Percentiles rank a stretch among this genome's conserved stretches.
These are phyloP conservation scores for Athetis lepigone DNA, from an alignment of 2,888 invertebrate species.

Conservation along the genomic window DNA sequence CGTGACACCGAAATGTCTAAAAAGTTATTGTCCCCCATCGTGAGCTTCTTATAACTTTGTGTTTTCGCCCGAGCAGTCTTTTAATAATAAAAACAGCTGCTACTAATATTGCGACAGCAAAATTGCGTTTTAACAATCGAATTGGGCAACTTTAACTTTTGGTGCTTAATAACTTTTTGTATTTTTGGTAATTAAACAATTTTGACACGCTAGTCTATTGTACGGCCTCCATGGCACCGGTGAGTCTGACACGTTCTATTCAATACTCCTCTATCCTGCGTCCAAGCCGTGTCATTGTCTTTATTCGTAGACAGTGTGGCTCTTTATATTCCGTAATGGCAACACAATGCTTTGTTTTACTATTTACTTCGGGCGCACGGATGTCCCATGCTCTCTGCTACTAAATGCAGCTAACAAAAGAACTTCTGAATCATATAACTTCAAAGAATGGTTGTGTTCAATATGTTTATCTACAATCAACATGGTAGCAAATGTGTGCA, in stretches of 20 bases:
- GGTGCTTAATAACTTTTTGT: constrained; percentile 30
- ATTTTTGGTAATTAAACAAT: constrained; percentile 48
- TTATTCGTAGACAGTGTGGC: constrained; percentile 59
- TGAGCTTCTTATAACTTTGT: constrained; percentile 3
- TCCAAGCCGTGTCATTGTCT: constrained; percentile 60
- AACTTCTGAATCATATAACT: constrained; percentile 39
- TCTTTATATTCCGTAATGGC: constrained; percentile 60
- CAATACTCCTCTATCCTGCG: constrained; percentile 54
- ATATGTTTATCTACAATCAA: constrained; percentile 37
- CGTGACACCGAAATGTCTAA: constrained; percentile 58
- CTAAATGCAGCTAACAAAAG: constrained; percentile 49
- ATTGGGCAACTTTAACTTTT: constrained; percentile 42
- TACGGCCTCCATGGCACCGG: constrained; percentile 60
- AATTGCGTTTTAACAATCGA: constrained; percentile 31
- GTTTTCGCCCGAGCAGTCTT: not conserved
- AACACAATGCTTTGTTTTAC: constrained; percentile 63
- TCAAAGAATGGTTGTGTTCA: constrained; percentile 29
- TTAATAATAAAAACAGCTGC: not conserved
- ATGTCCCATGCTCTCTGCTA: constrained; percentile 54
- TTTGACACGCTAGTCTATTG: constrained; percentile 57
- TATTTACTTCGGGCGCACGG: constrained; percentile 54
- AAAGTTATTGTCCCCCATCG: constrained; percentile 49
- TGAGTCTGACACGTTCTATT: constrained; percentile 64
- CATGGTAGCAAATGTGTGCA: constrained; percentile 40
- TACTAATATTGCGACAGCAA: constrained; percentile 35